Percentiles rank a stretch among this genome's conserved stretches.
These are phyloP conservation scores for Myiopsitta monachus DNA, from an alignment of 2,113 vertebrate species.

Conservation along the genomic window DNA sequence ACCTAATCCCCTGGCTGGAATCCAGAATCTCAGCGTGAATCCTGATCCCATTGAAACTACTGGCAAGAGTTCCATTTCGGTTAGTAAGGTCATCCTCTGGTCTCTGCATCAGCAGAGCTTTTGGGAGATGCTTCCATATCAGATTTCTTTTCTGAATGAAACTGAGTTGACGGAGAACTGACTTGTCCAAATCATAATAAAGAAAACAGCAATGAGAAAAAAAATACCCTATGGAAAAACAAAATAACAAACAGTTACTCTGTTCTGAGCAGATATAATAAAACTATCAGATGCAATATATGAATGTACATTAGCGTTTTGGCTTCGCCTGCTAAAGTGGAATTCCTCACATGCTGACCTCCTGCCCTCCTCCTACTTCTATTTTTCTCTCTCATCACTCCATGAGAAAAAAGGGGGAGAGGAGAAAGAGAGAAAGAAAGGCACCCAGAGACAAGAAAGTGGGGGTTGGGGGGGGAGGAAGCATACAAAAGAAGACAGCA, in stretches of 20 bases:
- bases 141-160: slow-evolving; percentile 22
- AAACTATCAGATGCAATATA: slow-evolving; percentile 17
- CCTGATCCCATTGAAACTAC: neutral
- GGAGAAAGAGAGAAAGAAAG: neutral
- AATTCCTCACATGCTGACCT: slow-evolving; percentile 56
- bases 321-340: slow-evolving; percentile 26
- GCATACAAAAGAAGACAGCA: neutral
- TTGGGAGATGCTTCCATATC: neutral
- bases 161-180: neutral
- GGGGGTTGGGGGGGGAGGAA: neutral
- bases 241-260: neutral
- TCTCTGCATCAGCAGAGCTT: neutral
- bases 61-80: neutral
- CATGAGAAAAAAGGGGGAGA: neutral
- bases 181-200: neutral
- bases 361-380: slow-evolving; percentile 35
- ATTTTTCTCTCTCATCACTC: slow-evolving; percentile 32
- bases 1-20: neutral
- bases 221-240: neutral
- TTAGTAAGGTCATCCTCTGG: neutral
- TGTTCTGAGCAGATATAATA: neutral
- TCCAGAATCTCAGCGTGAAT: neutral
- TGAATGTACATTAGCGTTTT: neutral
- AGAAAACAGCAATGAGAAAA: fast-evolving
- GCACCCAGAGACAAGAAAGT: neutral